Base-by-base conservation (phyloP, 2,113 vertebrate genomes). In the Zapus hudsonius region DNA sequence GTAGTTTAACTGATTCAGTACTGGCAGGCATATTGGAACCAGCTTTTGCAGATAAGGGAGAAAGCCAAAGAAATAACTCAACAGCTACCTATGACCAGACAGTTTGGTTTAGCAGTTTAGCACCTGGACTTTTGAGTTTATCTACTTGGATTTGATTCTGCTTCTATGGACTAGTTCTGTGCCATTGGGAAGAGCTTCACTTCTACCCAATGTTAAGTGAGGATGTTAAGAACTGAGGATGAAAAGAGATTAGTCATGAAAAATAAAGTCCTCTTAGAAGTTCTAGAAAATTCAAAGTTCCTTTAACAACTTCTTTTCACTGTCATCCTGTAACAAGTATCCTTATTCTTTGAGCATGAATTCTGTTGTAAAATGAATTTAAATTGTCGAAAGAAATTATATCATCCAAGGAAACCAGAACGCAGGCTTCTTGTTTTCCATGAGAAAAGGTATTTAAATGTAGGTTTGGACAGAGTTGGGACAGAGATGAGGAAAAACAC, bases 1-100 rank as follows among this genome's bases (percentile, higher is more conserved):
- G 76, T 79, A 55, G 29, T 92, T 96, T 96, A 96, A 96, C 97
- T 95, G 96, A 93, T 96, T 96, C 94, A 86, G 94, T 42, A 33
- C 95, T 94, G 90, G 91, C 82, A 47, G 70, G 44, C 15, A 89
- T 47, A 92, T 88, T 20, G 7, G 75, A 76, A 57, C 25, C 84
- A 80, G 57, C 2, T 78, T 89, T 91, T 78, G 42, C 73, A 93
- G 42, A 66, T 0, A n/a, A 84, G n/a, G 47, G 44, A 19, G 16
- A 13, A 44, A 89, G 40, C 31, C 15, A 31, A 23, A 55, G 20
- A 61, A 76, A 85, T 29, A 29, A 29, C 13, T 15, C 5, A 22
- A 38, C 5, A 31, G 38, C 52, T 52, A 52, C 52, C 47, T 59
- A 27, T 15, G 25, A 0, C 38, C 2, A 11, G 17, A 2, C 4